These are phyloP conservation scores for Ormyrus nitidulus DNA, from an alignment of 2,888 invertebrate genomes.

Conservation along the genomic window DNA sequence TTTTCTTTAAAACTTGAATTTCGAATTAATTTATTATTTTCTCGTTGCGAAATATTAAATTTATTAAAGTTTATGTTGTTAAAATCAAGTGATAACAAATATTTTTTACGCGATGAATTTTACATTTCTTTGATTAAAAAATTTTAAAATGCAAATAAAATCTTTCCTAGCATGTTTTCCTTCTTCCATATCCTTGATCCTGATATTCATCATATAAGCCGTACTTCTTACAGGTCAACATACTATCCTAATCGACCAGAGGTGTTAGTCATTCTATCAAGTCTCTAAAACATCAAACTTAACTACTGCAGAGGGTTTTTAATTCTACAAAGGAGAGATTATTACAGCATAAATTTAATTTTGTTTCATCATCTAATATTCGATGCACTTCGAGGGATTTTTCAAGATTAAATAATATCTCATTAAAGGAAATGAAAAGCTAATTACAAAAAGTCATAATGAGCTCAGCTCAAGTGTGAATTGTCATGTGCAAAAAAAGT, in stretches of 20 bases:
- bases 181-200: conserved; percentile 53
- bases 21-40: conserved; percentile 44
- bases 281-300: conserved; percentile 49
- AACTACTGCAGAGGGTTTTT: conserved; percentile 37
- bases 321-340: conserved; percentile 27
- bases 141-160: conserved; percentile 29
- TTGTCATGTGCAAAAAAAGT: conserved; percentile 38
- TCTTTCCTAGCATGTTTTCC: conserved; percentile 45
- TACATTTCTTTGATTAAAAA: conserved; percentile 32
- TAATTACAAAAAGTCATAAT: no score
- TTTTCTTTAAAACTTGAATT: conserved; percentile 14
- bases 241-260: conserved; percentile 42
- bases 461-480: conserved; percentile 32
- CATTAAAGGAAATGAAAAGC: conserved; percentile 25
- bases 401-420: conserved; percentile 35
- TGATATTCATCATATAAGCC: conserved; percentile 69
- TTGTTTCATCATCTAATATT: conserved; percentile 10
- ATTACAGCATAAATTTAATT: conserved; percentile 6
- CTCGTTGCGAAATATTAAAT: conserved; percentile 34
- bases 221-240: conserved; percentile 73
- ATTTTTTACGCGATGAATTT: conserved; percentile 47
- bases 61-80: conserved; percentile 40
- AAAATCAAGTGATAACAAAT: conserved; percentile 16
- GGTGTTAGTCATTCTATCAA: conserved; percentile 36
- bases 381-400: conserved; percentile 43